Base-by-base conservation (phyloP, 2,888 invertebrate genomes). In the Poecilus cupreus region DNA sequence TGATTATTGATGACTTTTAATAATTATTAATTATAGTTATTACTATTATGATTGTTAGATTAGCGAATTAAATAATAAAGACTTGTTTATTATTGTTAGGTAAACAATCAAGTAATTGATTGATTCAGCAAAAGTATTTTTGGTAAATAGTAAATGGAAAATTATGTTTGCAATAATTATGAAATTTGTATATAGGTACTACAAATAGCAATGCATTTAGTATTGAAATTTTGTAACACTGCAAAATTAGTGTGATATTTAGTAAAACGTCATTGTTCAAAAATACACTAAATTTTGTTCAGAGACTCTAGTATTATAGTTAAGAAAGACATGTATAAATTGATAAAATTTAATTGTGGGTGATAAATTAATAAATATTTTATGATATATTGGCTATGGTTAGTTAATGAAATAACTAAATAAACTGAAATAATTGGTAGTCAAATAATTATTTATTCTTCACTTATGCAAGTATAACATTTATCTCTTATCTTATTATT, bases 401-500 rank as follows among this genome's bases (percentile, higher is more conserved):
- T 60, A 60, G 60, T 26, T 24, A 60, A 60, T 54, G 20, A 60
- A 60, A 24, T 60, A 43, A 32, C 32, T 32, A 32, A 32, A 32
- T 32, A 43, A 43, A 43, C 43, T 43, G 8, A 60, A 57, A 37
- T 68, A 68, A 68, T 68, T 68, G 18, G 37, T 60, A 68, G 37
- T 51, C 51, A 51, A 32, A 32, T 32, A 32, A 32, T 32, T 68
- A 68, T 68, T 68, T 68, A 68, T 68, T 68, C 64, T 68, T 68
- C 60, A 54, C 60, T 60, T 68, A 37, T 32, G 8, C 32, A 32
- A 32, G 32, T 68, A 37, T 68, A 18, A 68, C 64, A 37, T 68
- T 68, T 68, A 68, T 68, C 37, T 68, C 64, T 37, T 37, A n/a
- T 68, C 64, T 32, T 68, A 68, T 68, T 68, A 68, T 68, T 68